Base-by-base conservation (phyloP, 1,140 invertebrate species). In the Orius insidiosus region DNA sequence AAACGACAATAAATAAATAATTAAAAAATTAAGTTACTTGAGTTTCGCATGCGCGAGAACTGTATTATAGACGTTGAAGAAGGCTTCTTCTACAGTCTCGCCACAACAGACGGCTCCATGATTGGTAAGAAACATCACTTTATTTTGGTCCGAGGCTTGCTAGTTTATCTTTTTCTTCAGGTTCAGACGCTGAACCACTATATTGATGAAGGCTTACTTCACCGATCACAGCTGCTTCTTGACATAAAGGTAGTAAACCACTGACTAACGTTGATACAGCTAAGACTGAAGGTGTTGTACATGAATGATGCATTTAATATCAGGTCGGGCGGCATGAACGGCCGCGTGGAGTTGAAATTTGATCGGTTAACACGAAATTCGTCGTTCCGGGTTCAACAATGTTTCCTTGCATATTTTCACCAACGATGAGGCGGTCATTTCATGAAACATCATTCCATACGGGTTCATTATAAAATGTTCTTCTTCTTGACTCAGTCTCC, bases 391-490 rank as follows among this genome's bases (percentile, higher is more conserved):
- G 74, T 62, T 95, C 89, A 32, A 96, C 73, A 40, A 86, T 68
- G 31, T 69, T 51, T 3, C 82, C 84, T 63, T 88, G 83, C 79
- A 97, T 88, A 95, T 80, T 68, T 98, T 98, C 36, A 97, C 78
- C 51, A 99, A 71, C 46, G 85, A 84, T 16, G 88, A 93, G n/a
- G 96, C 95, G 36, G 94, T 98, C 8, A 97, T 75, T 71, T 99
- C 96, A 61, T 95, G 85, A 60, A 90, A 98, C 31, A 97, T 68
- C 59, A 99, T 68, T 1, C 95, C 95, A 55, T 89, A 94, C 0
- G 96, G 93, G 63, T 96, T 97, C 3, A 98, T 82, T 56, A 99
- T 67, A 64, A 98, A 96, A 56, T 95, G 87, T 62, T 98, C 93
- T 53, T 87, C 76, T 49, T 97, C 92, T 54, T 92, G 88, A 65